Conservation (phyloP, 2,888 invertebrate genomes). For the Drosophila helvetica region DNA sequence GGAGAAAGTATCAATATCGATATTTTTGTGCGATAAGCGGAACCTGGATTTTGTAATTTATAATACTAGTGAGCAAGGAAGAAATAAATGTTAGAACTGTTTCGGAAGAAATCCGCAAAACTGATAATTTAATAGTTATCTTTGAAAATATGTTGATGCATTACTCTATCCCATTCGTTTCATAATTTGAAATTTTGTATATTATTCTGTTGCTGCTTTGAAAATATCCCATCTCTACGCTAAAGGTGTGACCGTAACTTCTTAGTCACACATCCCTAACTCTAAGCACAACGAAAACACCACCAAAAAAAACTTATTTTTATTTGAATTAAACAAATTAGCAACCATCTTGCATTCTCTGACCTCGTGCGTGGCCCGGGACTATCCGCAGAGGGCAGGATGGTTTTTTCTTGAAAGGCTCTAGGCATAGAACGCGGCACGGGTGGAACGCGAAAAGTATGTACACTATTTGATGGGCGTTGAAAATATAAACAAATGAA, state of each 20-base stretch:
- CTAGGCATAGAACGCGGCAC: not conserved
- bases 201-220: not conserved
- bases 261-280: conserved; percentile 17
- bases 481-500: conserved; percentile 39
- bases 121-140: too few species aligned
- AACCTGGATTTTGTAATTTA: not conserved
- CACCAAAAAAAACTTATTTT: conserved; percentile 24
- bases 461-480: conserved; percentile 30
- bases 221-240: not conserved
- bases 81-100: too few species aligned
- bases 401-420: not conserved
- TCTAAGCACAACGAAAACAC: conserved; percentile 39
- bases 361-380: not conserved
- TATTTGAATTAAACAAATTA: conserved; percentile 7
- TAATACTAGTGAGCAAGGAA: not conserved
- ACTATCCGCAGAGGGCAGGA: not conserved
- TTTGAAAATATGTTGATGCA: too few species aligned
- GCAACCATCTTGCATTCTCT: not conserved
- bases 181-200: too few species aligned
- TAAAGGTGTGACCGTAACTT: conserved; percentile 9
- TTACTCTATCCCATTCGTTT: too few species aligned
- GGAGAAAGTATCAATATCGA: not conserved
- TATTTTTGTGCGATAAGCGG: not conserved
- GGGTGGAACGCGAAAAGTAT: conserved; percentile 33
- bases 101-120: too few species aligned